Base-by-base conservation (phyloP, 2,888 invertebrate species). In the Sipha maydis region DNA sequence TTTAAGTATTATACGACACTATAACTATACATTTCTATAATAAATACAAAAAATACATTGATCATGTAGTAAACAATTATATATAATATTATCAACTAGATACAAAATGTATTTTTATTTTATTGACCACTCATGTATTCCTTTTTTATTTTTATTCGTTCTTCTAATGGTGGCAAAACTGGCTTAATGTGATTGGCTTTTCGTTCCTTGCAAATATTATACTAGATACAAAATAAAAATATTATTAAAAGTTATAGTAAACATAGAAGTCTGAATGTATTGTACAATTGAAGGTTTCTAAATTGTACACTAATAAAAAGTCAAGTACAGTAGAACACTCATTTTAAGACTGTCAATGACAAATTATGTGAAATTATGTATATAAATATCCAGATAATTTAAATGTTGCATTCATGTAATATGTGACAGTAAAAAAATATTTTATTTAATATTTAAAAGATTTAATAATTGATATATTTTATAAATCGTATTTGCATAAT, bases 61-160 rank as follows among this genome's bases (percentile, higher is more conserved):
- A 75, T 21, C 34, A 75, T 76, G 25, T 76, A 84, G 75, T 41
- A 21, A 67, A 41, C 41, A 67, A n/a, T 83, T 41, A 83, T 84
- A 84, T 75, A 84, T 76, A 41, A 84, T 67, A 75, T 54, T 84
- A 84, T 84, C 7, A 76, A 41, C 41, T 61, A 48, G 11, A 3
- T 14, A 41, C 28, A 76, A 28, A 7, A 84, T 41, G 9, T 69
- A 31, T 77, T 54, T 80, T 71, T 19, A 73, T 73, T 86, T 80
- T n/a, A 79, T 41, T 71, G 75, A 25, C 28, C 4, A 67, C 14
- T 76, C 75, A 80, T 75, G 19, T 67, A 67, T 82, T 90, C 78
- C n/a, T 77, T 78, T 86, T 89, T 88, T 25, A 88, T 88, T 82
- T 75, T 82, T 31, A 75, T 88, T 28, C 88, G 38, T 82, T 88